Evolutionary conservation across 2,888 invertebrate species (phyloP), one percentile per base, ranked within the genome.

Genomic region (Diachrysia chrysitis): DNA sequence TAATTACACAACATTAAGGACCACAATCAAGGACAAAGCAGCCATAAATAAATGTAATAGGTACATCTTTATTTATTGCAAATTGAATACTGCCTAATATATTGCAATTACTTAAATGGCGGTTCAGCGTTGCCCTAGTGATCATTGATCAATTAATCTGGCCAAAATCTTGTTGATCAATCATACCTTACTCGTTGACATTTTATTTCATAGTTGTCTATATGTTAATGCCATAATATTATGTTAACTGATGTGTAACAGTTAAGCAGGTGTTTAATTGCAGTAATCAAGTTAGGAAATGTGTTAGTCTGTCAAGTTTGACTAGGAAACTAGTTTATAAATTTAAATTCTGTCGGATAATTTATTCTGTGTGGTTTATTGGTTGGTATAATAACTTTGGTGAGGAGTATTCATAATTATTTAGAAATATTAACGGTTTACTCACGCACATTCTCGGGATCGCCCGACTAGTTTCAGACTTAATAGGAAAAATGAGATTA

Each of bases 161-260:
- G 65, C 63, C 69, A 66, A 75, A 64, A 76, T 48, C 51, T 62
- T 42, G 58, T 72, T 71, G 68, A 78, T 83, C 69, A 69, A 75
- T 75, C 73, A 63, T 37, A 64, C 23, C 37, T 42, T 70, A 57
- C 51, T 53, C 37, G 61, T 51, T 69, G 71, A 66, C 71, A 76
- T 81, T 83, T 59, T 25, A 32, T 63, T 63, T 54, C 48, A 57
- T 66, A 63, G 51, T 66, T 69, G 69, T 64, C 46, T 66, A 23
- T 42, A 69, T 80, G 64, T 72, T 66, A 70, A 70, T 66, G 23
- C 54, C 14, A 14, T 5, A 17, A 55, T 60, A 46, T 73, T 78
- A 54, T 16, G 66, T 55, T 29, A 29, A 7, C 29, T 29, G 66
- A 79, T 69, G 54, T 71, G 48, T 65, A 66, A 55, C 60, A 53